Conservation (phyloP, 2,113 vertebrate species). For the Hippopotamus amphibius region DNA sequence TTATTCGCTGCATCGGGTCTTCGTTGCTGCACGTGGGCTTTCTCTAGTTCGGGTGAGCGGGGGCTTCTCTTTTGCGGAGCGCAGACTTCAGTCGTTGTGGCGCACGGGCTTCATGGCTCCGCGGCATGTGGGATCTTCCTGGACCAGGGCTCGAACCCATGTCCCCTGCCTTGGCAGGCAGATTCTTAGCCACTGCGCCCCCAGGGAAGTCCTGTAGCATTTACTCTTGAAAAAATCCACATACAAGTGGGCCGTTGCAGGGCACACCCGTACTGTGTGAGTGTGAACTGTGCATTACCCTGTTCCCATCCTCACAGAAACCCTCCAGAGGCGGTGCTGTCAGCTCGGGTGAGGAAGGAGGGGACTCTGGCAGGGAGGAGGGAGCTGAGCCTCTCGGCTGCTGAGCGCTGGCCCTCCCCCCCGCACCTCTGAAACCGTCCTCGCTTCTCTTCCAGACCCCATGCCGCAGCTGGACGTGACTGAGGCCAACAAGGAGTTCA, state of each 20-base stretch:
- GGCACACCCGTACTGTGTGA: background rate
- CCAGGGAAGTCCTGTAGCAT: background rate
- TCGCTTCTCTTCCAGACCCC: constrained; percentile 88
- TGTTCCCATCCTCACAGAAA: background rate
- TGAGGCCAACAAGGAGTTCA: constrained; percentile 94
- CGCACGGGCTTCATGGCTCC: too few species aligned
- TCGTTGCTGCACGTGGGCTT: too few species aligned
- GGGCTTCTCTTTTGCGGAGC: too few species aligned
- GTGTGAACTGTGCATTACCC: background rate
- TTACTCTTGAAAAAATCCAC: background rate
- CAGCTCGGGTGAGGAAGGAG: too few species aligned
- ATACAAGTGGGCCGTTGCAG: background rate
- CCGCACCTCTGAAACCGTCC: background rate
- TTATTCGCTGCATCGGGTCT: too few species aligned
- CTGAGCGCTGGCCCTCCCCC: background rate
- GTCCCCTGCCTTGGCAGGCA: too few species aligned
- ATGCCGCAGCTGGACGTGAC: constrained; percentile 90
- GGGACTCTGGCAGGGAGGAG: background rate
- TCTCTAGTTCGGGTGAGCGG: too few species aligned
- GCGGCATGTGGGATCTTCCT: too few species aligned
- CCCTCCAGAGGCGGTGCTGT: background rate
- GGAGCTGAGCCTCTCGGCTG: background rate
- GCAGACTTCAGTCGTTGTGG: too few species aligned
- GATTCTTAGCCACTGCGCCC: too few species aligned
- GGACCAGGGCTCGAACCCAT: too few species aligned